phyloP scores from a whole-genome alignment of 2,113 vertebrate species.

The Boleophthalmus pectinirostris region DNA sequence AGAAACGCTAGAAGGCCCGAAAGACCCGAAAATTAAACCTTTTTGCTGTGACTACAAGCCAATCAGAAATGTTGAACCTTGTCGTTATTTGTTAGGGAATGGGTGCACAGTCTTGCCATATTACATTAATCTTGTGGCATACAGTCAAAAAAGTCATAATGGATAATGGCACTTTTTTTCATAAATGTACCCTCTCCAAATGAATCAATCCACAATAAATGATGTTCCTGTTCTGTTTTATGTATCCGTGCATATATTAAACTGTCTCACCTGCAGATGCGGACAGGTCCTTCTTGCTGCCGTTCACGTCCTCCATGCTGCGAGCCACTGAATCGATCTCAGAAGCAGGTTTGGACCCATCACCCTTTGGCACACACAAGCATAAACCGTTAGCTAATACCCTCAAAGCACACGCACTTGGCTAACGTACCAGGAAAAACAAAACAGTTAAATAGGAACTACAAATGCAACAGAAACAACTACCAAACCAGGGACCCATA shows the following conservation, averaged over 20 bases:
- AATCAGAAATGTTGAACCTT: too few relatives aligned
- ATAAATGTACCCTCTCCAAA: too few relatives aligned
- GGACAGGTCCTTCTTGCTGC: conserved; percentile 85
- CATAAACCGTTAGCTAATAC: conserved; percentile 27
- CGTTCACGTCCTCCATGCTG: conserved; percentile 86
- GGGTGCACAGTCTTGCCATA: too few relatives aligned
- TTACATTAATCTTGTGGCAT: too few relatives aligned
- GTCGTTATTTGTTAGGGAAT: too few relatives aligned
- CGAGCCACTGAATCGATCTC: conserved; percentile 85
- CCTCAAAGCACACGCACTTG: neutral
- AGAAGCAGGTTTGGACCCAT: conserved; percentile 87
- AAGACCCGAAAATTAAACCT: too few relatives aligned
- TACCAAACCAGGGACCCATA: neutral
- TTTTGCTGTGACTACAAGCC: too few relatives aligned
- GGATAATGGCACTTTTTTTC: too few relatives aligned
- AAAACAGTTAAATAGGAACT: neutral
- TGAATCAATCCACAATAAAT: neutral
- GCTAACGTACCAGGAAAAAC: neutral
- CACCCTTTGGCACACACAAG: conserved; percentile 80
- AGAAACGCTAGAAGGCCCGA: too few relatives aligned
- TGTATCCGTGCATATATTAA: neutral
- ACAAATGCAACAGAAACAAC: neutral
- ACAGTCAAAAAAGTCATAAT: too few relatives aligned
- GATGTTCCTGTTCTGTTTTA: neutral
- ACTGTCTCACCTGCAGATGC: conserved; percentile 83